These are phyloP conservation scores for Mandrillus leucophaeus DNA, from an alignment of 2,113 vertebrate species.

Conservation along the genomic window DNA sequence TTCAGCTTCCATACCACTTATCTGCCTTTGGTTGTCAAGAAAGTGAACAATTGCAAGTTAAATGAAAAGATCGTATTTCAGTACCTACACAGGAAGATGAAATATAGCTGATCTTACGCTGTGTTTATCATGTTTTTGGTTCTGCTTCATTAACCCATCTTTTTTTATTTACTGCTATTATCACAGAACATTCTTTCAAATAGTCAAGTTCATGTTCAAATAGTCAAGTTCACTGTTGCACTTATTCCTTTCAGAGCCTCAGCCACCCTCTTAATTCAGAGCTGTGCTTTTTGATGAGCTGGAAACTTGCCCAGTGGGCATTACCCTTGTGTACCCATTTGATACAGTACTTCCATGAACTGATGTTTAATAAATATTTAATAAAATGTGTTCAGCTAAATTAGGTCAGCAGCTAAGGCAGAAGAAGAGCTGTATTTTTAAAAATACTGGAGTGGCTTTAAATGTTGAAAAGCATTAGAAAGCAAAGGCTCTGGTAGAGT, in stretches of 20 bases:
- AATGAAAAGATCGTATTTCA: neutral
- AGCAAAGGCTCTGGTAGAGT: neutral
- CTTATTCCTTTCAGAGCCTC: neutral
- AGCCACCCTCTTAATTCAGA: constrained; percentile 1
- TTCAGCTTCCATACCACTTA: neutral
- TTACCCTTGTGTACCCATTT: constrained; percentile 55
- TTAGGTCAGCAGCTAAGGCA: constrained; percentile 63
- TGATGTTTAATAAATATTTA: constrained; percentile 75
- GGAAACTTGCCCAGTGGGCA: constrained; percentile 49
- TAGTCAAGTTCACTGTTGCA: neutral
- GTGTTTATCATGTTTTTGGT: neutral
- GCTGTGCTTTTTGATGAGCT: constrained; percentile 33
- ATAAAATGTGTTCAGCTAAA: constrained; percentile 56
- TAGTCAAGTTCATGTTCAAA: neutral
- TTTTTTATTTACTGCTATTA: neutral
- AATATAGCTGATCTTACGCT: neutral
- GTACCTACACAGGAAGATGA: neutral
- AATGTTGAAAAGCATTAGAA: constrained; percentile 3
- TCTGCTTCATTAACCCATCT: neutral
- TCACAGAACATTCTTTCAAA: neutral
- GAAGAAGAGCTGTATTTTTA: neutral
- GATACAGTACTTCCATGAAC: constrained; percentile 54
- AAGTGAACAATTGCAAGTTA: neutral
- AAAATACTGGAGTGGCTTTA: neutral
- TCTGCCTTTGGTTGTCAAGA: neutral